phyloP scores from a whole-genome alignment of 1,140 invertebrate species.

The Euwallacea fornicatus region DNA sequence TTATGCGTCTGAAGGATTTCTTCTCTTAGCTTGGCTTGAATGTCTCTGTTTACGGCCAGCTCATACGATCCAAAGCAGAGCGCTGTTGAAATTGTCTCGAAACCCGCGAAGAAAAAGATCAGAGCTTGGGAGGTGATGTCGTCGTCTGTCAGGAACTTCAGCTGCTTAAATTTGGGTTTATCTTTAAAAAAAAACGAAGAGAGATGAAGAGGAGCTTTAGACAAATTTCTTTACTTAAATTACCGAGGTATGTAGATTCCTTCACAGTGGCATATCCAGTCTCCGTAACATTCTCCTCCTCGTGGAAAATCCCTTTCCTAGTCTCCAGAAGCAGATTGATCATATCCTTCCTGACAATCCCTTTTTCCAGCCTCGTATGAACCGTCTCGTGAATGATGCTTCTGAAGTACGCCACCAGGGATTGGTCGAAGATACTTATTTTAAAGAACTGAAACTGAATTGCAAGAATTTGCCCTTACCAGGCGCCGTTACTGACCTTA shows the following conservation, averaged over 20 bases:
- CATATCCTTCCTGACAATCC: slow-evolving; percentile 54
- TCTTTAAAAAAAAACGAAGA: neutral
- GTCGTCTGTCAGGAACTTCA: slow-evolving; percentile 35
- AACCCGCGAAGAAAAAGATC: slow-evolving; percentile 54
- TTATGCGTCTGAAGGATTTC: slow-evolving; percentile 44
- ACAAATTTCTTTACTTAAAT: neutral
- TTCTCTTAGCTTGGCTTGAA: slow-evolving; percentile 53
- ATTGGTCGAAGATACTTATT: slow-evolving; percentile 17
- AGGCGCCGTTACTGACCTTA: slow-evolving; percentile 15
- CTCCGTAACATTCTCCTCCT: slow-evolving; percentile 16
- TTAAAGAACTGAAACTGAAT: slow-evolving; percentile 17
- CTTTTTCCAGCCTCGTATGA: slow-evolving; percentile 48
- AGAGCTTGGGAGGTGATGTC: slow-evolving; percentile 52
- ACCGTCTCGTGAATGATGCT: slow-evolving; percentile 51
- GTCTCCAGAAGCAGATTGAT: slow-evolving; percentile 55
- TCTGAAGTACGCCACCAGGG: slow-evolving; percentile 38
- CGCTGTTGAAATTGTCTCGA: slow-evolving; percentile 49
- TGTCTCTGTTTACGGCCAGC: slow-evolving; percentile 58
- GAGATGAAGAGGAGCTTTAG: neutral
- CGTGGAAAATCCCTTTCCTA: slow-evolving; percentile 47
- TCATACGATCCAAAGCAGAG: slow-evolving; percentile 51
- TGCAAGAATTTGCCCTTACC: neutral
- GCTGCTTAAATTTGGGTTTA: slow-evolving; percentile 40
- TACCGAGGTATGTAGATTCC: slow-evolving; percentile 16
- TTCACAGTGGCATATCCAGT: slow-evolving; percentile 27